Conservation (phyloP, 64 coral and sea anemone genomes). For the Montipora foliosa region DNA sequence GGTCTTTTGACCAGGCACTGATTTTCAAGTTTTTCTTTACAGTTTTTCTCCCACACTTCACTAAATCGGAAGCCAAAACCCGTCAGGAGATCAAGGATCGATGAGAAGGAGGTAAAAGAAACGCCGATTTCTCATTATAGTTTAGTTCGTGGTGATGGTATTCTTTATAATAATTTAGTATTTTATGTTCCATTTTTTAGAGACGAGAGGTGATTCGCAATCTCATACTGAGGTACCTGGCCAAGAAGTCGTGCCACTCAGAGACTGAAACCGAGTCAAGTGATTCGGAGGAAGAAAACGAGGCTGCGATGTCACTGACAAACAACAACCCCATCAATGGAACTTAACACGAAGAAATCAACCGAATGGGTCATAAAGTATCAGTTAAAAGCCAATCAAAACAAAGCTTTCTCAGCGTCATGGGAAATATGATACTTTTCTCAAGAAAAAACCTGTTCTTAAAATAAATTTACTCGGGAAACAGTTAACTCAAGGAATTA, state of each 20-base stretch:
- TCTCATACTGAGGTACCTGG: slow-evolving; percentile 29
- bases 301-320: background rate
- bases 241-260: slow-evolving; percentile 1
- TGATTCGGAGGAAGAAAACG: slow-evolving; percentile 13
- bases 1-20: too few relatives aligned
- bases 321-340: background rate
- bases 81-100: background rate
- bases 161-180: background rate
- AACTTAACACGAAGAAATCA: background rate
- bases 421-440: too few relatives aligned
- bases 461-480: too few relatives aligned
- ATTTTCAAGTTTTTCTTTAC: background rate
- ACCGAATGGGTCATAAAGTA: too few relatives aligned
- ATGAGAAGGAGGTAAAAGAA: slow-evolving; percentile 18
- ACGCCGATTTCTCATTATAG: background rate
- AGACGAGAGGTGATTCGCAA: slow-evolving; percentile 38
- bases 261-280: slow-evolving; percentile 6
- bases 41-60: background rate
- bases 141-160: background rate
- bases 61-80: background rate
- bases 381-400: too few relatives aligned
- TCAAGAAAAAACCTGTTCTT: too few relatives aligned
- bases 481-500: too few relatives aligned
- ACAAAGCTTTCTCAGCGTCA: too few relatives aligned
- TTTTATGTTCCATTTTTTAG: background rate